A percentile compares a stretch with the other conserved stretches of the same genome.
Evolutionary conservation across 2,888 invertebrate genomes (phyloP).

Genomic region (Cheilosia variabilis): DNA sequence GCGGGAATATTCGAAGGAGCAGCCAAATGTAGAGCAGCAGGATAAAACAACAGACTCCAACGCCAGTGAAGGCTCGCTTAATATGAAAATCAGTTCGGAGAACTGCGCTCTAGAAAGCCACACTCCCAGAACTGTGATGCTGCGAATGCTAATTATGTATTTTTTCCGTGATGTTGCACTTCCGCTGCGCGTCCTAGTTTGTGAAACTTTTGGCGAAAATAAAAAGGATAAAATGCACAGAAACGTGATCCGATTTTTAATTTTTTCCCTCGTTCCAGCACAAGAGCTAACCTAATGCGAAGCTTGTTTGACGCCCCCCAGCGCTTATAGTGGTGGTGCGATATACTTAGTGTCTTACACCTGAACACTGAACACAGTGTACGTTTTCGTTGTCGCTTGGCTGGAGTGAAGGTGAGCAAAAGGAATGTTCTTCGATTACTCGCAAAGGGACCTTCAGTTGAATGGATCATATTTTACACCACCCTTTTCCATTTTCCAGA

Average conservation of each 20-base stretch:
- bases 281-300: slow-evolving; percentile 55
- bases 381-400: not conserved
- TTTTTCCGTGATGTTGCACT: slow-evolving; percentile 72
- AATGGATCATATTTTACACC: slow-evolving; percentile 28
- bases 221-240: slow-evolving; percentile 51
- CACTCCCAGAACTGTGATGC: slow-evolving; percentile 47
- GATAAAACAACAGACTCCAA: slow-evolving; percentile 53
- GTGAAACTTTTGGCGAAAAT: slow-evolving; percentile 47
- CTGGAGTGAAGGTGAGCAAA: not conserved
- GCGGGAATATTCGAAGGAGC: slow-evolving; percentile 57
- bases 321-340: not conserved
- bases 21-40: slow-evolving; percentile 37
- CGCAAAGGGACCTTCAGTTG: slow-evolving; percentile 7
- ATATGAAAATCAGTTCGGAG: slow-evolving; percentile 58
- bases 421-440: slow-evolving; percentile 41
- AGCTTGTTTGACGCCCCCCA: slow-evolving; percentile 32
- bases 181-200: slow-evolving; percentile 67
- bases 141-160: slow-evolving; percentile 72
- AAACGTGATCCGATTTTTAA: slow-evolving; percentile 76
- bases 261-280: slow-evolving; percentile 61
- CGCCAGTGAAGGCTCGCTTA: slow-evolving; percentile 14
- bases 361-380: slow-evolving; percentile 6
- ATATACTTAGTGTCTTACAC: slow-evolving; percentile 23
- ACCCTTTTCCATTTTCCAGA: not conserved
- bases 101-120: slow-evolving; percentile 35